These are phyloP conservation scores for Aurelia coerulea DNA, from an alignment of 30 jellyfish, hydroid and myxozoan genomes.

Conservation along the genomic window DNA sequence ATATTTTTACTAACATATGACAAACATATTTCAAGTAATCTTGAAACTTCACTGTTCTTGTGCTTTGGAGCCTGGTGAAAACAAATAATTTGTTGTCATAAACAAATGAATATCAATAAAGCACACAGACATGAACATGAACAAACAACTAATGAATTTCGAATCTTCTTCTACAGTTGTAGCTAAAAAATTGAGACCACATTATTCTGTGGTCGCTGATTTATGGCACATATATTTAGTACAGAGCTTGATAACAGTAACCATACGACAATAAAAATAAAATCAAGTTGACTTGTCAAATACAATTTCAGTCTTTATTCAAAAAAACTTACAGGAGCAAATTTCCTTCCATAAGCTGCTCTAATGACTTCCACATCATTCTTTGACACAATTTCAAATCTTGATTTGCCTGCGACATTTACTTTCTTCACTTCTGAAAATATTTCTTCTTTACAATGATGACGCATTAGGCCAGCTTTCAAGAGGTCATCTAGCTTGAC, in stretches of 20 bases:
- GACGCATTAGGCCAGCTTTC: not conserved
- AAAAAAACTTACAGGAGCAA: constrained; percentile 40
- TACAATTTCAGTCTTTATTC: too few species aligned
- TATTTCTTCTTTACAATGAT: constrained; percentile 5
- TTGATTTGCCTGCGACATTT: constrained; percentile 23
- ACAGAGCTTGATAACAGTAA: too few species aligned
- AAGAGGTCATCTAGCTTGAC: constrained; percentile 37
- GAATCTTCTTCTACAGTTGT: too few species aligned
- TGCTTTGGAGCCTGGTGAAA: constrained; percentile 33
- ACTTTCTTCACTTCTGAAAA: constrained; percentile 16
- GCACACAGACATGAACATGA: too few species aligned
- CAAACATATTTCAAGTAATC: constrained; percentile 49
- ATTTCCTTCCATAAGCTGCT: constrained; percentile 25
- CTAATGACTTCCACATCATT: constrained; percentile 17
- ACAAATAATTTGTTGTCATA: too few species aligned
- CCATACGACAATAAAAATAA: too few species aligned
- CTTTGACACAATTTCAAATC: constrained; percentile 28
- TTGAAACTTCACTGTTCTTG: constrained; percentile 20
- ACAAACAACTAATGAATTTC: too few species aligned
- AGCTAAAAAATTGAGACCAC: too few species aligned
- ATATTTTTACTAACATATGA: constrained; percentile 37
- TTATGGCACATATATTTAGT: too few species aligned
- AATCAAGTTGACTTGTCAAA: too few species aligned
- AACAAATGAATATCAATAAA: too few species aligned
- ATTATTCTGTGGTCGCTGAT: too few species aligned